These are phyloP conservation scores for Dione vanillae DNA, from an alignment of 2,888 invertebrate genomes.

Conservation along the genomic window DNA sequence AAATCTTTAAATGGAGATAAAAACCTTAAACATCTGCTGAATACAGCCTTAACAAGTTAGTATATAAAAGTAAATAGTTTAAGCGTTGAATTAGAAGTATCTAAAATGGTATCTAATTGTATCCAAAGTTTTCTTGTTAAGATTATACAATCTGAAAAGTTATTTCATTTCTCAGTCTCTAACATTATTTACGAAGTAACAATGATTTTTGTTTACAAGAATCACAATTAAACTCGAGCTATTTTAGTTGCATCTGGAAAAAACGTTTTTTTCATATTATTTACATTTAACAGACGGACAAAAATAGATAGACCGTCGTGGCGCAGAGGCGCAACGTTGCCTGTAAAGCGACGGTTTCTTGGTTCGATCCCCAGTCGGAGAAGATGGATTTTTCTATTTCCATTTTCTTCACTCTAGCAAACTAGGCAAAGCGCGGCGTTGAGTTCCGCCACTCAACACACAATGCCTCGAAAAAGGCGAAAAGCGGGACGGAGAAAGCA, in stretches of 20 bases:
- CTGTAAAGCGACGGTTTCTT: no score
- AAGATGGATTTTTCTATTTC: no score
- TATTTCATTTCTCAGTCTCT: constrained; percentile 21
- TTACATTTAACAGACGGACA: not conserved
- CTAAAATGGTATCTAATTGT: constrained; percentile 20
- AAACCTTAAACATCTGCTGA: not conserved
- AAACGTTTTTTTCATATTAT: not conserved
- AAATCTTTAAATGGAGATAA: no score
- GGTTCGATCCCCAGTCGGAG: no score
- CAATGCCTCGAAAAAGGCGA: no score
- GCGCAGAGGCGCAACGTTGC: no score
- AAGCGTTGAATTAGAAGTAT: constrained; percentile 17
- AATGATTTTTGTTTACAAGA: constrained; percentile 26
- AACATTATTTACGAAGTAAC: constrained; percentile 20
- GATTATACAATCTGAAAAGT: constrained; percentile 22
- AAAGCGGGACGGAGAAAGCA: no score
- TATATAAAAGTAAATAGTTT: constrained; percentile 6
- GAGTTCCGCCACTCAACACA: no score
- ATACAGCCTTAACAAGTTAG: not conserved
- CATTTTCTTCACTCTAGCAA: no score
- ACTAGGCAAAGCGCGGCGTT: no score
- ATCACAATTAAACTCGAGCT: constrained; percentile 7
- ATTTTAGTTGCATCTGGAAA: not conserved
- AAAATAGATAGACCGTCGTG: no score
- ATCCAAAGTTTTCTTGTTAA: constrained; percentile 22